Conservation (phyloP, 2,888 invertebrate species). For the Phorcus lineatus region DNA sequence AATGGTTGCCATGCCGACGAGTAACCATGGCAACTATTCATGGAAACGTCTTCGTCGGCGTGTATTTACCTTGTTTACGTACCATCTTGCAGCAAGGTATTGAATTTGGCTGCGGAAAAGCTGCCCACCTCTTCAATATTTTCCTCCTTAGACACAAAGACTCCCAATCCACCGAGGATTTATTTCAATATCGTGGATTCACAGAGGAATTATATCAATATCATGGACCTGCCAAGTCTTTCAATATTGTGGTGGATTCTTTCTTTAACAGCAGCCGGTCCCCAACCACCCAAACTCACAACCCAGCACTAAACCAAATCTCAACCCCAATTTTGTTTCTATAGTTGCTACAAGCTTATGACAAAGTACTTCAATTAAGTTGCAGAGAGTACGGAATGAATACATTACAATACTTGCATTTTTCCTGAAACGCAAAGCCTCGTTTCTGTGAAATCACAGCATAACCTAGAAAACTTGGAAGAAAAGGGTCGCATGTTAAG, state of each 20-base stretch:
- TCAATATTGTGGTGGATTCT: no score
- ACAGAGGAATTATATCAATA: no score
- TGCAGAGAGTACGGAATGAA: not conserved
- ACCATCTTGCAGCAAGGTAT: not conserved
- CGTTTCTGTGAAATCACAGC: slow-evolving; percentile 22
- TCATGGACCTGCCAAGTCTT: no score
- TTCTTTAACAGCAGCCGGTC: no score
- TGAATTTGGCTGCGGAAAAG: not conserved
- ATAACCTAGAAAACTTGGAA: slow-evolving; percentile 23
- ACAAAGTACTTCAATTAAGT: not conserved
- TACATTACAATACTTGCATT: slow-evolving; percentile 19
- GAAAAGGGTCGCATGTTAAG: slow-evolving; percentile 21
- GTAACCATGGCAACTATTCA: slow-evolving; percentile 15
- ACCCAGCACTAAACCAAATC: no score
- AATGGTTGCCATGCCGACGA: slow-evolving; percentile 9
- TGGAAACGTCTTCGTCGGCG: not conserved
- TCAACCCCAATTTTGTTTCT: no score
- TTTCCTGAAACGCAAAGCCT: slow-evolving; percentile 25
- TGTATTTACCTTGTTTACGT: slow-evolving; percentile 13
- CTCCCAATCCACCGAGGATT: no score
- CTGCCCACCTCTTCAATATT: not conserved
- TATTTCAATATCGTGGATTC: no score
- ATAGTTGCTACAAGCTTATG: not conserved
- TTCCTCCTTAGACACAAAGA: slow-evolving; percentile 1
- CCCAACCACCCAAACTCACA: no score